Evolutionary conservation across 2,797 vertebrate genomes (phyloP), one percentile per base, ranked within the genome.

Genomic region (Apogon hyalosoma): DNA sequence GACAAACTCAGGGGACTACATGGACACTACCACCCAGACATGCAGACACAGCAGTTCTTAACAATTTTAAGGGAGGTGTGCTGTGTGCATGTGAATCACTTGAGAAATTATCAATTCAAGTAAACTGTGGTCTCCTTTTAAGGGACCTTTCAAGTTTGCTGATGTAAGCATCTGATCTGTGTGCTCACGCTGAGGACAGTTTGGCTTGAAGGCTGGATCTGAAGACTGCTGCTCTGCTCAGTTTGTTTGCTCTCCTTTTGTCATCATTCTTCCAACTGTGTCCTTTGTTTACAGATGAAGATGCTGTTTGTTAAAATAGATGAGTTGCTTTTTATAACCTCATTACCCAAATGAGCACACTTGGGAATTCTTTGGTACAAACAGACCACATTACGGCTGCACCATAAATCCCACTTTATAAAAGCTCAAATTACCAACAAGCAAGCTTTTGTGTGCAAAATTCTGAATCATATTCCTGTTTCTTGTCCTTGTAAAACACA

Each of bases 71-170:
- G 42, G 54, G 40, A 66, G 33, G 11, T 16, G 54, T 1, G 28
- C 41, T 21, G 41, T 40, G 42, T 10, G 36, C 49, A 60, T 3
- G 63, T 13, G 61, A 63, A 53, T 54, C 63, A 50, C 67, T 36
- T 10, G 21, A 74, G 31, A 78, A 68, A 79, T 80, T 11, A 77
- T 73, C 54, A 72, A 56, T 66, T 74, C 61, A 86, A 81, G 88
- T 68, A 75, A 74, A 61, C 42, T 0, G 6, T 0, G 42, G 15
- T 18, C 19, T 69, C 49, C 41, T 33, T 50, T 11, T 36, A 38
- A 36, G 24, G 14, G 49, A 13, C 38, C 24, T 15, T 13, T 7
- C 43, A 14, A 7, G 33, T 46, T 3, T 54, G 76, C 80, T 72
- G 59, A 74, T 60, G 42, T 62, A 33, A 40, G 18, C 49, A 11